Evolutionary conservation across 2,113 vertebrate species (phyloP).

Genomic region (Genyomyrus donnyi): DNA sequence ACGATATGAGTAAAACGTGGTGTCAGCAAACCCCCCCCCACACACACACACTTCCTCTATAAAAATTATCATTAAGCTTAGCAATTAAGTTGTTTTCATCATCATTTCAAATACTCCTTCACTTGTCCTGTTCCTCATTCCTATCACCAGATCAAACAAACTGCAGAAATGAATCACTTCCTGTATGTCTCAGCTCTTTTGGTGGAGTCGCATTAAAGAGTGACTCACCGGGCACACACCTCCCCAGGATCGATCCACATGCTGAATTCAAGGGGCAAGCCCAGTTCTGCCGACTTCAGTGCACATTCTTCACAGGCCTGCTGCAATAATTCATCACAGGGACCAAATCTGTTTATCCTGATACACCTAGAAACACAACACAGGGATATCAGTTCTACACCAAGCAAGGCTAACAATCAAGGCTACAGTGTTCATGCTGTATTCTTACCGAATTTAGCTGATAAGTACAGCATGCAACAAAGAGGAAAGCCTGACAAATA

Average conservation of each 20-base stretch:
- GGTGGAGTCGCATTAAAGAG: background rate
- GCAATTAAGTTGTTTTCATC: background rate
- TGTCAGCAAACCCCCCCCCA: background rate
- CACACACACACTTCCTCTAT: background rate
- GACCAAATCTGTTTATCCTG: conserved; percentile 46
- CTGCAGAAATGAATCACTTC: background rate
- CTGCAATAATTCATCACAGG: conserved; percentile 50
- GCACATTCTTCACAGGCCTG: conserved; percentile 56
- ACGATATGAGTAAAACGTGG: background rate
- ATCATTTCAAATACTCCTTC: background rate
- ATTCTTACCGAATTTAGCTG: background rate
- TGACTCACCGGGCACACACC: conserved; percentile 66
- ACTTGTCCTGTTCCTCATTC: background rate
- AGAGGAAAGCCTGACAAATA: background rate
- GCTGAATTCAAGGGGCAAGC: conserved; percentile 57
- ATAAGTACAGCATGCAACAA: background rate
- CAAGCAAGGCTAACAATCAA: background rate
- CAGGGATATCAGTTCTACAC: background rate
- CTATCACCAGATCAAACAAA: background rate
- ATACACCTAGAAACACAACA: conserved; percentile 53
- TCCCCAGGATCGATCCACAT: conserved; percentile 71
- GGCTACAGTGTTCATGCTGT: background rate
- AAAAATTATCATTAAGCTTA: background rate
- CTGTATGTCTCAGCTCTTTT: background rate
- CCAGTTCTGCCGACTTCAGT: conserved; percentile 46